Evolutionary conservation across 2,113 vertebrate genomes (phyloP).

Genomic region (Fregetta grallaria): DNA sequence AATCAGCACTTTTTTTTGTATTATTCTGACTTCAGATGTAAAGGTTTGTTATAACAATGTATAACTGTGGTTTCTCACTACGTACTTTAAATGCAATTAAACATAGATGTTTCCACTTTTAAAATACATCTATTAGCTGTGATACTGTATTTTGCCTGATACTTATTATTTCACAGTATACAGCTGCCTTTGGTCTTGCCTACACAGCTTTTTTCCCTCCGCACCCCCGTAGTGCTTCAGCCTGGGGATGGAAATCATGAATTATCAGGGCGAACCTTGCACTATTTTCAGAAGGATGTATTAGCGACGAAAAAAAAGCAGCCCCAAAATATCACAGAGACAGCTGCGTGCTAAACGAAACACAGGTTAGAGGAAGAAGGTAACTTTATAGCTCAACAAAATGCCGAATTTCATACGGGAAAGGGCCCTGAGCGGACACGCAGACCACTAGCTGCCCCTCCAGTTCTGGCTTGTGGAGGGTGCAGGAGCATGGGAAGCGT

Average conservation of each 20-base stretch:
- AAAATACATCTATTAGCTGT: conserved; percentile 70
- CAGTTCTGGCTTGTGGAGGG: background rate
- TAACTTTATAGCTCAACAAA: background rate
- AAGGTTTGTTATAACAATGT: conserved; percentile 73
- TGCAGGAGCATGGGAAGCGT: rapidly evolving
- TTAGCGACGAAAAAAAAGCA: background rate
- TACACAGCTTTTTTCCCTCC: background rate
- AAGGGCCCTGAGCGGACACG: background rate
- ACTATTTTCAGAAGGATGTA: background rate
- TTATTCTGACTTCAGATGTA: conserved; percentile 74
- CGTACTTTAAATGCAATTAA: conserved; percentile 76
- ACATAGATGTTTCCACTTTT: conserved; percentile 73
- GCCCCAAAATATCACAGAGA: background rate
- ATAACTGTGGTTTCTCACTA: conserved; percentile 73
- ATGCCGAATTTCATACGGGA: rapidly evolving
- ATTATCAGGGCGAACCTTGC: background rate
- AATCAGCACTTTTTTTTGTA: conserved; percentile 73
- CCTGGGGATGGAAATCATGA: background rate
- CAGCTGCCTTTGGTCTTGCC: conserved; percentile 40
- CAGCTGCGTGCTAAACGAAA: background rate
- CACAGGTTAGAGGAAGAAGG: background rate
- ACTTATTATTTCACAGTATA: conserved; percentile 61
- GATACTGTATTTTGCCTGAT: conserved; percentile 67
- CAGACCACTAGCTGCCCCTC: background rate
- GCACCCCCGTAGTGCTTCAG: background rate